Evolutionary conservation across 2,113 vertebrate genomes (phyloP).

Genomic region (Lampris megalopsis): DNA sequence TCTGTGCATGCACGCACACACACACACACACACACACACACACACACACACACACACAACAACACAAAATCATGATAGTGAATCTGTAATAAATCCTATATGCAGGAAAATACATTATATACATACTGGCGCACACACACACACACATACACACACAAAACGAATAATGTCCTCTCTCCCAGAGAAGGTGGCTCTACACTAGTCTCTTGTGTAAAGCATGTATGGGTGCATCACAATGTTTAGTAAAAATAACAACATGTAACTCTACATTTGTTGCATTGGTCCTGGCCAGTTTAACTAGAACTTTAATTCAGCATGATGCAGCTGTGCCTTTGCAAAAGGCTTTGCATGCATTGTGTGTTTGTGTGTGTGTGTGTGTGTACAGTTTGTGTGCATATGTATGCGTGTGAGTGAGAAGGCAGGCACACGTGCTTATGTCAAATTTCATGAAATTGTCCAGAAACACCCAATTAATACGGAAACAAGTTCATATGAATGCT

Average conservation of each 20-base stretch:
- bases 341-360: not conserved
- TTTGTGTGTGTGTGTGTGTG: not conserved
- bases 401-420: not conserved
- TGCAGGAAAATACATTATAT: too few species aligned
- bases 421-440: not conserved
- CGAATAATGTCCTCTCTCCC: too few species aligned
- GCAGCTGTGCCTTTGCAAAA: not conserved
- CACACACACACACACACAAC: slow-evolving; percentile 1
- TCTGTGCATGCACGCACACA: not conserved
- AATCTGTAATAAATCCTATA: too few species aligned
- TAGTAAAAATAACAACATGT: too few species aligned
- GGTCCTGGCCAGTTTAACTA: not conserved
- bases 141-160: too few species aligned
- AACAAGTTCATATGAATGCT: not conserved
- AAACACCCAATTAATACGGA: not conserved
- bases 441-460: not conserved
- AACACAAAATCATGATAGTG: too few species aligned
- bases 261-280: not conserved
- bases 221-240: too few species aligned
- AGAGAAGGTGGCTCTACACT: too few species aligned
- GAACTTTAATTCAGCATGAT: not conserved
- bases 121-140: not conserved
- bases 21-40: not conserved
- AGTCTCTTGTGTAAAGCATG: too few species aligned
- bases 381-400: not conserved